Conservation (phyloP, 2,113 vertebrate genomes). For the Zosterops japonicus region DNA sequence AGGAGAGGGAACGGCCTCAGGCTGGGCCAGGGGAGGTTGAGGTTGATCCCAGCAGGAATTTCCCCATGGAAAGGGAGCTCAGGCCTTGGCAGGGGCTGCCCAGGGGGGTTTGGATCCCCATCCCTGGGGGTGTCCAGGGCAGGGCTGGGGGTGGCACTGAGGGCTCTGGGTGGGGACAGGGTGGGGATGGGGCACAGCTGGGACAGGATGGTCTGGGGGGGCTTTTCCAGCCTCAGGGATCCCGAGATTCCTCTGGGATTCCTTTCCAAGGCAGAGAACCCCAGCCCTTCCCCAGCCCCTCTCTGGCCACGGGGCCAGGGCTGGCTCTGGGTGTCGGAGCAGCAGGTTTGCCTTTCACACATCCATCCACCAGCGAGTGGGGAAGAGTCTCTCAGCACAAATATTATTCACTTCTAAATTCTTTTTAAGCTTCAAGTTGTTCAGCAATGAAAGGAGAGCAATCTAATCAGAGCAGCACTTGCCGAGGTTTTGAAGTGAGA, state of each 20-base stretch:
- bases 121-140: background rate
- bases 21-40: background rate
- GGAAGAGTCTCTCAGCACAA: background rate
- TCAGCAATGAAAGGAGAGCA: background rate
- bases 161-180: background rate
- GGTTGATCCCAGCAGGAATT: background rate
- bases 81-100: rapidly evolving
- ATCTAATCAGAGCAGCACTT: background rate
- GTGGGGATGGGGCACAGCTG: rapidly evolving
- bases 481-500: background rate
- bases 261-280: too few species aligned
- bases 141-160: background rate
- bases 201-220: too few species aligned
- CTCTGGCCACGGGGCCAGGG: background rate
- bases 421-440: background rate
- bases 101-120: background rate
- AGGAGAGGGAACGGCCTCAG: background rate
- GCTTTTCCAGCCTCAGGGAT: rapidly evolving
- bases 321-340: background rate
- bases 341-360: background rate
- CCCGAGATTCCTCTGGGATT: background rate
- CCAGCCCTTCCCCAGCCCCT: background rate
- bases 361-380: rapidly evolving
- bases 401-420: background rate
- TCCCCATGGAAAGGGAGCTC: rapidly evolving